These are phyloP conservation scores for Bembecia ichneumoniformis DNA, from an alignment of 2,888 invertebrate species.

Conservation along the genomic window DNA sequence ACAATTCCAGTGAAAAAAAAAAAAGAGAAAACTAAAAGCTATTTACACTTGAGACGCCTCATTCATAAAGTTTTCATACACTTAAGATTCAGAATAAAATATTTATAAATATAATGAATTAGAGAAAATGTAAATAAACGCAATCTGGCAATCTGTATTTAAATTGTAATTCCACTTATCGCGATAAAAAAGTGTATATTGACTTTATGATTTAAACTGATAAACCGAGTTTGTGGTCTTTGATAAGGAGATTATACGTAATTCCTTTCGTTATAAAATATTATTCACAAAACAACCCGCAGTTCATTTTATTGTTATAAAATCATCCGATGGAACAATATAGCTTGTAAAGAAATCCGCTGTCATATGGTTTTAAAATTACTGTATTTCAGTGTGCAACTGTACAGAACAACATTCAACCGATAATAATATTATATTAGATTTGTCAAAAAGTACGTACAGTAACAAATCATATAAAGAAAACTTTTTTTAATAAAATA, in stretches of 20 bases:
- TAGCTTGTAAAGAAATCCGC: too few relatives aligned
- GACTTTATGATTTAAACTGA: not conserved
- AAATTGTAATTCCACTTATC: not conserved
- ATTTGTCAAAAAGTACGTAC: too few relatives aligned
- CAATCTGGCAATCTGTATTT: not conserved
- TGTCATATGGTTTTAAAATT: too few relatives aligned
- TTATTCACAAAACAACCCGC: too few relatives aligned
- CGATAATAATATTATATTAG: too few relatives aligned
- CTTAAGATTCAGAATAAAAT: constrained; percentile 8
- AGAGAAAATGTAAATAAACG: not conserved
- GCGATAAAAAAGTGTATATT: not conserved
- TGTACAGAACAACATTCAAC: too few relatives aligned
- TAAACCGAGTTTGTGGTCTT: not conserved
- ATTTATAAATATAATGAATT: not conserved
- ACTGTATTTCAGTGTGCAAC: too few relatives aligned
- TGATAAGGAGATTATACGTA: not conserved
- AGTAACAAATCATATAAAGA: too few relatives aligned
- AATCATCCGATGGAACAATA: too few relatives aligned
- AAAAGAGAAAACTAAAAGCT: constrained; percentile 53
- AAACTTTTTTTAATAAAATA: too few relatives aligned
- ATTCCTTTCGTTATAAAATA: not conserved
- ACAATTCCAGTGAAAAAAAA: constrained; percentile 43
- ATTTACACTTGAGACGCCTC: constrained; percentile 40
- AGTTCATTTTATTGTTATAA: too few relatives aligned
- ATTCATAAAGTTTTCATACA: constrained; percentile 53